A percentile compares a stretch with the other conserved stretches of the same genome.
phyloP scores from a whole-genome alignment of 1,140 invertebrate genomes.

The Drosophila jambulina region DNA sequence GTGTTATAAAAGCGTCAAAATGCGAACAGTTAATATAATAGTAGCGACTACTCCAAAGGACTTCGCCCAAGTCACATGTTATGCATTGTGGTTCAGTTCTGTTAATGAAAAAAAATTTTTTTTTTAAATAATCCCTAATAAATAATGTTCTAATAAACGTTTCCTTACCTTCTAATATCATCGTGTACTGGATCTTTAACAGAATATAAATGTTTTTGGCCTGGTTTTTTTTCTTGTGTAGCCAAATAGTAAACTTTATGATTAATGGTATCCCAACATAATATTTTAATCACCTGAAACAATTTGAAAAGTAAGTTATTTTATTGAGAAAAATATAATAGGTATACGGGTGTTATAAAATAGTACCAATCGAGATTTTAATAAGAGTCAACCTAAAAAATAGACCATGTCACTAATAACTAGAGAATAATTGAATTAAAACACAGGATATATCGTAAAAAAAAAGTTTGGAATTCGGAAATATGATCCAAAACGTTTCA shows the following conservation, averaged over 20 bases:
- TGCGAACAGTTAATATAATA: constrained; percentile 93
- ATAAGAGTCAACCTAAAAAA: too few relatives aligned
- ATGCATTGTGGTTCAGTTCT: constrained; percentile 90
- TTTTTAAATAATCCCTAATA: too few relatives aligned
- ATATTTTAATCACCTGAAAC: constrained; percentile 89
- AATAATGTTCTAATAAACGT: background rate
- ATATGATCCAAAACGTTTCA: too few relatives aligned
- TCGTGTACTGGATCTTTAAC: constrained; percentile 90
- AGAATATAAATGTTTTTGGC: constrained; percentile 94
- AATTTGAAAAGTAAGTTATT: background rate
- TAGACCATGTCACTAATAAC: too few relatives aligned
- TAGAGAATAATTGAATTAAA: too few relatives aligned
- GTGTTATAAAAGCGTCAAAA: constrained; percentile 90
- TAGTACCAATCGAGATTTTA: background rate
- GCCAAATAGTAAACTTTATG: constrained; percentile 94
- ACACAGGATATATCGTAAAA: too few relatives aligned
- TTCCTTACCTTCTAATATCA: constrained; percentile 87
- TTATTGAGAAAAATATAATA: background rate
- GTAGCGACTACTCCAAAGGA: constrained; percentile 89
- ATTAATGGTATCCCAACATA: constrained; percentile 93
- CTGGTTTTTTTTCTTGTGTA: constrained; percentile 92
- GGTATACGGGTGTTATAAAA: background rate
- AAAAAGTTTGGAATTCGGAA: too few relatives aligned
- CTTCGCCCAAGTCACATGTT: constrained; percentile 90
- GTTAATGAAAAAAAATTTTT: constrained; percentile 52